phyloP scores from a whole-genome alignment of 2,888 invertebrate genomes.

The Brachynemurus nebulosus region DNA sequence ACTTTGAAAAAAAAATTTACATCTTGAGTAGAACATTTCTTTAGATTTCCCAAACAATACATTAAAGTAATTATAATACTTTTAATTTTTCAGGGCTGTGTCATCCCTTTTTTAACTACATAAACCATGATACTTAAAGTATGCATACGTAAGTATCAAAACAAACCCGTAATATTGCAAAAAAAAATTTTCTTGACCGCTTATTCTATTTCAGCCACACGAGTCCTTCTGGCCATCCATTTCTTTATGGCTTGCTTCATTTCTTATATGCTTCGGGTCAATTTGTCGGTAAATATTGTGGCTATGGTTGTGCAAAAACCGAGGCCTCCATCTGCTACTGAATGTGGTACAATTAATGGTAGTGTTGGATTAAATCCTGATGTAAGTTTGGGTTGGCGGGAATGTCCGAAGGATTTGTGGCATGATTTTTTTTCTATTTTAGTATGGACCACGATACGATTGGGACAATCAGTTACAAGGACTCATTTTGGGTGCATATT shows the following conservation, averaged over 20 bases:
- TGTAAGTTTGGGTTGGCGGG: constrained; percentile 19
- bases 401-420: neutral
- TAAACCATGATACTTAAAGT: no score
- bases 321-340: constrained; percentile 28
- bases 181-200: no score
- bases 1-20: no score
- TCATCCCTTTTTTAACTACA: no score
- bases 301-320: constrained; percentile 44
- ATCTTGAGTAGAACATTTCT: no score
- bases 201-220: no score
- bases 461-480: constrained; percentile 51
- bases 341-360: constrained; percentile 17
- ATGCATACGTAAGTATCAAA: no score
- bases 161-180: no score
- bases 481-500: constrained; percentile 48
- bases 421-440: constrained; percentile 13
- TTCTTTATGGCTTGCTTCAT: constrained; percentile 59
- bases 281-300: constrained; percentile 59
- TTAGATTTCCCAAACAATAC: no score
- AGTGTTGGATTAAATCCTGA: constrained; percentile 11
- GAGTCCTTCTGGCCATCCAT: constrained; percentile 46
- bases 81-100: no score
- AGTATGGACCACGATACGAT: constrained; percentile 36
- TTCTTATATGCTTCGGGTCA: constrained; percentile 59
- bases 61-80: no score